Conservation (phyloP, 2,888 invertebrate species). For the Coenonympha arcania region DNA sequence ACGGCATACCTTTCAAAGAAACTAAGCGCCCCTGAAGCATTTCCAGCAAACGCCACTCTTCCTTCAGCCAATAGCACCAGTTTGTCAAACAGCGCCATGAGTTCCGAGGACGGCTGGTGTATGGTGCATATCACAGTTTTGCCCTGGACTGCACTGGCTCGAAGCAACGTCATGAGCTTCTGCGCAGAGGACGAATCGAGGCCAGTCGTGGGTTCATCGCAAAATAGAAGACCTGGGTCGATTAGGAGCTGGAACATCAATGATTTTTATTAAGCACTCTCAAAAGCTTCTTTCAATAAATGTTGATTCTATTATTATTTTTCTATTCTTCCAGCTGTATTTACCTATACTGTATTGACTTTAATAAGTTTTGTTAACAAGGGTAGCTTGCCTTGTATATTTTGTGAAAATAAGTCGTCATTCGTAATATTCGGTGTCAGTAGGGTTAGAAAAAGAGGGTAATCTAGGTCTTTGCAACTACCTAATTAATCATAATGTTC, state of each 20-base stretch:
- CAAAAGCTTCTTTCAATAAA: too few relatives aligned
- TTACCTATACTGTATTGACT: too few relatives aligned
- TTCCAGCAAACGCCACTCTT: conserved; percentile 87
- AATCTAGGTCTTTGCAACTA: too few relatives aligned
- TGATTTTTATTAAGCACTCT: too few relatives aligned
- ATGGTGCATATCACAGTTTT: conserved; percentile 94
- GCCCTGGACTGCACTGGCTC: conserved; percentile 80
- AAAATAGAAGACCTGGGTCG: conserved; percentile 92
- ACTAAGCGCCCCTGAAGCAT: conserved; percentile 61
- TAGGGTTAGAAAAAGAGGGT: too few relatives aligned
- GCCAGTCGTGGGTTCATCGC: conserved; percentile 97
- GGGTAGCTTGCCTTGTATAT: background rate
- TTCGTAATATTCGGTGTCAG: too few relatives aligned
- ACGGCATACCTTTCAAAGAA: conserved; percentile 76
- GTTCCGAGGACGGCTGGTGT: conserved; percentile 93
- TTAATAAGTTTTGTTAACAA: too few relatives aligned
- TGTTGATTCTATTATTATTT: too few relatives aligned
- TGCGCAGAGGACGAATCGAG: conserved; percentile 94
- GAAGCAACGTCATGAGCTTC: conserved; percentile 82
- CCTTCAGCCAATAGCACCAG: conserved; percentile 89
- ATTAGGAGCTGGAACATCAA: conserved; percentile 82
- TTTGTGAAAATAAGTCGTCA: background rate
- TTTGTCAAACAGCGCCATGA: conserved; percentile 86
- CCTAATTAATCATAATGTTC: too few relatives aligned
- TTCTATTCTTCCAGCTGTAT: too few relatives aligned